Percentiles rank a stretch among this genome's conserved stretches.
Evolutionary conservation across 2,888 invertebrate species (phyloP).

Genomic region (Linyphia triangularis): DNA sequence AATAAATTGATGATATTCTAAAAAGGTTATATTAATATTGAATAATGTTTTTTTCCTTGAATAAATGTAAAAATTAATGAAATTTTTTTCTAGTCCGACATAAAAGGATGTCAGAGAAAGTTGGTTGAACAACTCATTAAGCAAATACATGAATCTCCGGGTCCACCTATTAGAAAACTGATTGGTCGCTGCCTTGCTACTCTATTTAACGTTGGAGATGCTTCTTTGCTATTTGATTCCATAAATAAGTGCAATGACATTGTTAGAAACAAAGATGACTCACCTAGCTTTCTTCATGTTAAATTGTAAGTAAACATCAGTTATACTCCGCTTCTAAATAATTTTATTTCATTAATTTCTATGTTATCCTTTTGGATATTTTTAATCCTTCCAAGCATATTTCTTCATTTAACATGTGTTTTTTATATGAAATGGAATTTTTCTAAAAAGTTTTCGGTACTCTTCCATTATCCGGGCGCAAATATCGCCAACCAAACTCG

Average conservation of each 20-base stretch:
- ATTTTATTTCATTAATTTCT: too few relatives aligned
- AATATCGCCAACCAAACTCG: too few relatives aligned
- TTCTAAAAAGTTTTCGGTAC: too few relatives aligned
- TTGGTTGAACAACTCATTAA: conserved; percentile 94
- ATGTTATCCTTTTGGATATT: too few relatives aligned
- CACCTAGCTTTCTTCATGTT: conserved; percentile 95
- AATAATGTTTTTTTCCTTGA: too few relatives aligned
- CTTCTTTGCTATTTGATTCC: conserved; percentile 96
- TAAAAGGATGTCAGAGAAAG: conserved; percentile 97
- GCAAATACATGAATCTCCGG: conserved; percentile 88
- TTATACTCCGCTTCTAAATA: too few relatives aligned
- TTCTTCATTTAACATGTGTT: too few relatives aligned
- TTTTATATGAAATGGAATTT: too few relatives aligned
- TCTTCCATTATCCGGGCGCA: too few relatives aligned
- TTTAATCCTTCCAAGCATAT: too few relatives aligned
- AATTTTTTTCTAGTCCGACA: conserved; percentile 87
- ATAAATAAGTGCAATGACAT: conserved; percentile 99
- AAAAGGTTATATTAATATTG: neutral
- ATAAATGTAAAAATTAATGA: too few relatives aligned
- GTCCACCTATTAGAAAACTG: conserved; percentile 94
- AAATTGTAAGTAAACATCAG: conserved; percentile 96
- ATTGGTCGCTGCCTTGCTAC: conserved; percentile 95
- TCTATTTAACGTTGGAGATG: conserved; percentile 97
- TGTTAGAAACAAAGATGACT: conserved; percentile 97
- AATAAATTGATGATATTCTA: conserved; percentile 6